These are phyloP conservation scores for Diachasmimorpha longicaudata DNA, from an alignment of 1,140 invertebrate species.

Conservation along the genomic window DNA sequence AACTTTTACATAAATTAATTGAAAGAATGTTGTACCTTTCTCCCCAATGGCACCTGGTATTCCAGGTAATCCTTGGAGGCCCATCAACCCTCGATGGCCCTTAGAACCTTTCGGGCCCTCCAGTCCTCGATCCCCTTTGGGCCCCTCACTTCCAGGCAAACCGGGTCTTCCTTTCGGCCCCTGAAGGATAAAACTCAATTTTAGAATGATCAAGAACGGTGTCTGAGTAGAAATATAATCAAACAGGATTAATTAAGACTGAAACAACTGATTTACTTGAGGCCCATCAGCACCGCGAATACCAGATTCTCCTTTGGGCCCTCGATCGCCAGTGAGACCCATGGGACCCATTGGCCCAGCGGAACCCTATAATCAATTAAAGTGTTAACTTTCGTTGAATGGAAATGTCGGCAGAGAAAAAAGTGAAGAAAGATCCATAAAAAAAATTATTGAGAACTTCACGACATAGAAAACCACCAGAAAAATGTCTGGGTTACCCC, in stretches of 20 bases:
- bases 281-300: conserved; percentile 75
- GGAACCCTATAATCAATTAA: conserved; percentile 64
- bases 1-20: background rate
- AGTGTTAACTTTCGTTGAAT: background rate
- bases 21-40: conserved; percentile 54
- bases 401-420: too few species aligned
- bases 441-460: too few species aligned
- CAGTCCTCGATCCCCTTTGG: conserved; percentile 76
- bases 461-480: too few species aligned
- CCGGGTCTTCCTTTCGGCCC: conserved; percentile 78
- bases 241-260: background rate
- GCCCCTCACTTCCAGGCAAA: conserved; percentile 71
- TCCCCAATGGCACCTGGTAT: conserved; percentile 65
- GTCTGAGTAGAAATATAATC: too few species aligned
- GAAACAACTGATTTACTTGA: conserved; percentile 49
- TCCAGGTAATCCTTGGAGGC: conserved; percentile 75
- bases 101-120: conserved; percentile 76
- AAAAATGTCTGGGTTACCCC: too few species aligned
- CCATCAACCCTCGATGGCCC: conserved; percentile 83
- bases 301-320: conserved; percentile 74
- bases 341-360: conserved; percentile 68
- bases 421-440: too few species aligned
- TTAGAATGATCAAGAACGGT: too few species aligned
- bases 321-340: conserved; percentile 74
- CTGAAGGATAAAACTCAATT: conserved; percentile 32